A percentile compares a stretch with the other conserved stretches of the same genome.
Evolutionary conservation across 2,113 vertebrate species (phyloP).

Genomic region (Platycercus adscitus): DNA sequence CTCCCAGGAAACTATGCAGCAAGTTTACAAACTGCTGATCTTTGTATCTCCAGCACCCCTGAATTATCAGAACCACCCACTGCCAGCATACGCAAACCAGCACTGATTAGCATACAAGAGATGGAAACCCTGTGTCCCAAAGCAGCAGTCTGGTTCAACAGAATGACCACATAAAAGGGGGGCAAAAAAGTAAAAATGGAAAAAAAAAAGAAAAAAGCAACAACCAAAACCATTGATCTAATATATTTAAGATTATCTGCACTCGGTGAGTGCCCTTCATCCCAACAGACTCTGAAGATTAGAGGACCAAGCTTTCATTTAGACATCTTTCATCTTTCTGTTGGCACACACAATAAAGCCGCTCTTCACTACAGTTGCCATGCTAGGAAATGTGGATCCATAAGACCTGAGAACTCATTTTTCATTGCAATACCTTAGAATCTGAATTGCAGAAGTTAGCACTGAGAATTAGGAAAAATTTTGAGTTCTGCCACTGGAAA

Average conservation of each 20-base stretch:
- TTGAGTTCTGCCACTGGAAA: conserved; percentile 10
- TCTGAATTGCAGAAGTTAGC: conserved; percentile 5
- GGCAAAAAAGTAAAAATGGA: accelerated
- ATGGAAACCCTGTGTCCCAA: neutral
- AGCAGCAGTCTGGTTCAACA: neutral
- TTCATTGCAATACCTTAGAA: neutral
- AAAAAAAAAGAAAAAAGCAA: accelerated
- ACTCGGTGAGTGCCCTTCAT: neutral
- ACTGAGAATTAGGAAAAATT: neutral
- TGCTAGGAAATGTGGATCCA: neutral
- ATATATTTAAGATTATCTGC: neutral
- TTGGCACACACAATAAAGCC: neutral
- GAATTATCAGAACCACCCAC: neutral
- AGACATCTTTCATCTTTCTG: neutral
- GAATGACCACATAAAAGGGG: neutral
- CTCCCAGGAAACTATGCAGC: neutral
- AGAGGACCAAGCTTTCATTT: neutral
- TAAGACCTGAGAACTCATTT: neutral
- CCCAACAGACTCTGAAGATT: neutral
- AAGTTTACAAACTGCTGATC: neutral
- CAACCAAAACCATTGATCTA: neutral
- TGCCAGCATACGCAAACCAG: neutral
- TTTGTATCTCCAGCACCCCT: neutral
- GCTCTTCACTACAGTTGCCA: neutral
- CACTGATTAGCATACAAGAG: neutral